These are phyloP conservation scores for Myrmecobius fasciatus DNA, from an alignment of 2,113 vertebrate genomes.

Conservation along the genomic window DNA sequence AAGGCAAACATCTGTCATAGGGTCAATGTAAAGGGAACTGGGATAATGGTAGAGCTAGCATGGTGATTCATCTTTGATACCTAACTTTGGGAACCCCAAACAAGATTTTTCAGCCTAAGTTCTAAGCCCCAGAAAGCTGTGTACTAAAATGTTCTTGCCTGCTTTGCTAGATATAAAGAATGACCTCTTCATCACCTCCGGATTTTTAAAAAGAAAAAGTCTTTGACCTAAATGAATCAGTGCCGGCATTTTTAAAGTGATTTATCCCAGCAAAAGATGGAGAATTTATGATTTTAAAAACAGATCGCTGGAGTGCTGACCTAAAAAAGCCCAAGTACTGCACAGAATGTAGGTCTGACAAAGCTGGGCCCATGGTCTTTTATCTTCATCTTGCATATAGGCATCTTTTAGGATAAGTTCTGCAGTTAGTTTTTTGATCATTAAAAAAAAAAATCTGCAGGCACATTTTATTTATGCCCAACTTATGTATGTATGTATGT, in stretches of 20 bases:
- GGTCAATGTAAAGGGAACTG: background rate
- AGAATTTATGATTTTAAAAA: constrained; percentile 45
- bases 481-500: no score
- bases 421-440: background rate
- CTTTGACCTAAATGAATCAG: constrained; percentile 56
- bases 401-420: background rate
- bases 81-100: constrained; percentile 18
- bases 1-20: background rate
- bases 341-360: background rate
- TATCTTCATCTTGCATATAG: background rate
- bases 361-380: background rate
- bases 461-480: background rate
- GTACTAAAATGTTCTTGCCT: constrained; percentile 11
- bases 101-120: constrained; percentile 21
- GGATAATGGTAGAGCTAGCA: background rate
- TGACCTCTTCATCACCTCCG: background rate
- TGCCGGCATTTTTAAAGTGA: constrained; percentile 50
- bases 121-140: background rate
- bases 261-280: constrained; percentile 40
- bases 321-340: constrained; percentile 28
- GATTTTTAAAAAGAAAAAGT: constrained; percentile 7
- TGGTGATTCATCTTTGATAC: background rate
- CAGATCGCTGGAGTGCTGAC: constrained; percentile 18
- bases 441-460: background rate
- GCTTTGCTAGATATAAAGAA: background rate